Percentiles rank a stretch among this genome's conserved stretches.
Conservation (phyloP, 2,797 vertebrate genomes). For the Xiphophorus birchmanni region DNA sequence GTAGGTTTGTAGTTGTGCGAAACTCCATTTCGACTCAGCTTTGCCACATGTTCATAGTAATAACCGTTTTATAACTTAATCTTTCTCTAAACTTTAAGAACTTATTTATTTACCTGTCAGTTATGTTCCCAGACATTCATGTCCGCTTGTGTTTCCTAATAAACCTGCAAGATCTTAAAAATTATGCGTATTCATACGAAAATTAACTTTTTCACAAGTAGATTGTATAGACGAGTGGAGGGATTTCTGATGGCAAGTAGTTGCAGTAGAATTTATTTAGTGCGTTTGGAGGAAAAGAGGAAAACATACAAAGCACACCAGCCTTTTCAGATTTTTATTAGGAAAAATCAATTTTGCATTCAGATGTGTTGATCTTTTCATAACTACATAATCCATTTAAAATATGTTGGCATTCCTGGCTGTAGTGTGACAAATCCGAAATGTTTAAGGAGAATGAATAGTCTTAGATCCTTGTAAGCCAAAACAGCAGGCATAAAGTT, state of each 20-base stretch:
- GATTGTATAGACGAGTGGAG: background rate
- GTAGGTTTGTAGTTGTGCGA: background rate
- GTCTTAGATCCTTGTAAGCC: background rate
- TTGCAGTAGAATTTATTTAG: background rate
- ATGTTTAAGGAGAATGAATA: background rate
- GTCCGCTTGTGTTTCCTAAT: background rate
- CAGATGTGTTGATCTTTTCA: background rate
- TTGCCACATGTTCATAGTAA: background rate
- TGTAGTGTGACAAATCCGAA: background rate
- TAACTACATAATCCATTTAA: background rate
- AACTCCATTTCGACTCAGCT: background rate
- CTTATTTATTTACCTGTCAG: background rate
- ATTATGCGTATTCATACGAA: background rate
- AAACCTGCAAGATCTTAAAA: background rate
- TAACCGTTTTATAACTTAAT: background rate
- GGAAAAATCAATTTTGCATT: background rate
- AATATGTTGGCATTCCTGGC: background rate
- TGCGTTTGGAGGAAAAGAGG: background rate
- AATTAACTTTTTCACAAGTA: background rate
- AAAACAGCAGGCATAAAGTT: background rate
- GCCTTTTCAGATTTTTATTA: background rate
- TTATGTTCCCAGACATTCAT: background rate
- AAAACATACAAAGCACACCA: background rate
- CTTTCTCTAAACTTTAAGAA: background rate
- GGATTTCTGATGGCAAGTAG: background rate